A percentile compares a stretch with the other conserved stretches of the same genome.
phyloP scores from a whole-genome alignment of 2,888 invertebrate species.

The Luperina nickerlii region DNA sequence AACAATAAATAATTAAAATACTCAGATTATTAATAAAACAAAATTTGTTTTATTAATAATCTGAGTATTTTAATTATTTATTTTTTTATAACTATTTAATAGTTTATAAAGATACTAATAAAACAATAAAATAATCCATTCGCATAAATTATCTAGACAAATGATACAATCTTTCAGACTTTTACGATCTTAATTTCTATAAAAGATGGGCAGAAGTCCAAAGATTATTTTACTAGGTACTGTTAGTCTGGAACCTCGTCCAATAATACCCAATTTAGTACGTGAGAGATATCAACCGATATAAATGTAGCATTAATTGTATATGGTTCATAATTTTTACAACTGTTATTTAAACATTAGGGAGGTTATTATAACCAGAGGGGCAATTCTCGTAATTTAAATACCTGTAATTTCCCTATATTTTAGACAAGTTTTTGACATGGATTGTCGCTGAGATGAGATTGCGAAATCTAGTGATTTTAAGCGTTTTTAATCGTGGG shows the following conservation, averaged over 20 bases:
- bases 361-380: not conserved
- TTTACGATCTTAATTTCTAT: slow-evolving; percentile 40
- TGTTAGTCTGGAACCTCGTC: slow-evolving; percentile 1
- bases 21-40: not conserved
- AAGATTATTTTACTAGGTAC: slow-evolving; percentile 14
- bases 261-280: slow-evolving; percentile 28
- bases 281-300: no score
- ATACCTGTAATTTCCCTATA: no score
- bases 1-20: not conserved
- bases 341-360: not conserved
- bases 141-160: slow-evolving; percentile 2
- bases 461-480: no score
- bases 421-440: no score
- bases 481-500: no score
- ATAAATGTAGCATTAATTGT: not conserved
- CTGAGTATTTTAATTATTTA: no score
- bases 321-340: not conserved
- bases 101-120: not conserved
- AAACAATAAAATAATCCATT: not conserved
- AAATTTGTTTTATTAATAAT: no score
- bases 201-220: slow-evolving; percentile 42
- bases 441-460: no score
- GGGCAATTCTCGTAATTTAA: no score
- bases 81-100: no score
- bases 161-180: slow-evolving; percentile 29